These are phyloP conservation scores for Osmerus mordax DNA, from an alignment of 2,113 vertebrate species.

Conservation along the genomic window DNA sequence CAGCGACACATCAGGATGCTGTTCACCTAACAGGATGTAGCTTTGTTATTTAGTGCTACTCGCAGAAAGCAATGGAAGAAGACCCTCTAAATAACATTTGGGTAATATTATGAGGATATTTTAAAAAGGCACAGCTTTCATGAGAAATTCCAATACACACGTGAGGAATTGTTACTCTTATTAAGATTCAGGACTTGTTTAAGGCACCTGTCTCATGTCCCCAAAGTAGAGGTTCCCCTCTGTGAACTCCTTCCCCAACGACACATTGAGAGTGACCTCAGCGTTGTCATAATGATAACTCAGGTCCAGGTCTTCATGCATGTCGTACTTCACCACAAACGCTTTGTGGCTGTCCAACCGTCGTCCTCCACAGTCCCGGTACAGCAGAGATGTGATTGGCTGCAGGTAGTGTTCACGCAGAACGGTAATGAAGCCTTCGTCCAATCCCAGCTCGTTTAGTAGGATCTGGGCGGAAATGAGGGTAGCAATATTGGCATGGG, in stretches of 20 bases:
- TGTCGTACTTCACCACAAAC: constrained; percentile 88
- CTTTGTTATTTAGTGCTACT: neutral
- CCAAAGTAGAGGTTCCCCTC: constrained; percentile 92
- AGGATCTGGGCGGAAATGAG: constrained; percentile 58
- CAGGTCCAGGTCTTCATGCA: constrained; percentile 81
- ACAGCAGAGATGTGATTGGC: constrained; percentile 80
- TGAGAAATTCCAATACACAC: neutral
- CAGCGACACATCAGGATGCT: neutral
- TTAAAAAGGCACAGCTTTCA: neutral
- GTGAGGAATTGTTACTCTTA: too few species aligned
- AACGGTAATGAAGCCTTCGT: constrained; percentile 79
- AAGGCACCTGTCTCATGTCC: constrained; percentile 82
- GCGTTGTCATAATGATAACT: constrained; percentile 93
- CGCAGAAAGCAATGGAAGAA: neutral
- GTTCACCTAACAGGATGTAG: neutral
- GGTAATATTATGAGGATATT: too few species aligned
- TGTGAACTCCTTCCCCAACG: constrained; percentile 85
- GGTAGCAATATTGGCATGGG: neutral
- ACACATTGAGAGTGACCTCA: constrained; percentile 90
- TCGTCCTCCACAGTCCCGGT: constrained; percentile 80
- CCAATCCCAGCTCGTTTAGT: constrained; percentile 89
- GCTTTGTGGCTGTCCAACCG: constrained; percentile 89
- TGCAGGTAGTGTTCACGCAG: constrained; percentile 83
- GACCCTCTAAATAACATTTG: neutral
- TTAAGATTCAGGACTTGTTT: neutral